phyloP scores from a whole-genome alignment of 2,888 invertebrate species.

The Azorinus chamasolen region DNA sequence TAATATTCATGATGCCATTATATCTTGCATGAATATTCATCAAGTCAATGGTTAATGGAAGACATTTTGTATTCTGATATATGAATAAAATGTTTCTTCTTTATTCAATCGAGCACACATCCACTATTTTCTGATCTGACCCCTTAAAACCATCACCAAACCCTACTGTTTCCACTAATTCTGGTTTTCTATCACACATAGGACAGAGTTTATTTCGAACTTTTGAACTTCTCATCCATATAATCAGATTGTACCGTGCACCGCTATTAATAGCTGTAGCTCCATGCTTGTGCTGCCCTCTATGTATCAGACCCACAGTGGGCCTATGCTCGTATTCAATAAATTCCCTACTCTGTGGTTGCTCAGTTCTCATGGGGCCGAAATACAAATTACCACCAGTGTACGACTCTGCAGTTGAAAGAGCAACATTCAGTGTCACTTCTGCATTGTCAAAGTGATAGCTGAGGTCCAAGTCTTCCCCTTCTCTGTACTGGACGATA shows the following conservation, averaged over 20 bases:
- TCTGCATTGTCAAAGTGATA: slow-evolving; percentile 87
- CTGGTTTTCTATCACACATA: slow-evolving; percentile 86
- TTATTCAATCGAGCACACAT: slow-evolving; percentile 62
- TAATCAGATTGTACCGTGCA: slow-evolving; percentile 86
- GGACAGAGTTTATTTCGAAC: slow-evolving; percentile 86
- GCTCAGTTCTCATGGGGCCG: slow-evolving; percentile 81
- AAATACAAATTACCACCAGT: slow-evolving; percentile 86
- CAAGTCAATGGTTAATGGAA: too few relatives aligned
- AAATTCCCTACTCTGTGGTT: slow-evolving; percentile 26
- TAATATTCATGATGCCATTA: too few relatives aligned
- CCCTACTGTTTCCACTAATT: slow-evolving; percentile 76
- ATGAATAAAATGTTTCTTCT: background rate
- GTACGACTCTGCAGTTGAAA: slow-evolving; percentile 84
- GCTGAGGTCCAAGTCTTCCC: slow-evolving; percentile 84
- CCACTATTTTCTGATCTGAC: slow-evolving; percentile 44
- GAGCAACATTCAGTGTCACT: slow-evolving; percentile 86
- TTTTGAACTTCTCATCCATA: slow-evolving; percentile 87
- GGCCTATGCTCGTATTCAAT: slow-evolving; percentile 75
- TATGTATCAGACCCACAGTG: slow-evolving; percentile 85
- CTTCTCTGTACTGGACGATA: slow-evolving; percentile 85
- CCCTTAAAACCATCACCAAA: slow-evolving; percentile 83
- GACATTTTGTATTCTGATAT: too few relatives aligned
- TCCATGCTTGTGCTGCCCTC: slow-evolving; percentile 86
- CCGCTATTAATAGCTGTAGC: slow-evolving; percentile 85
- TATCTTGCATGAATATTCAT: too few relatives aligned